A percentile compares a stretch with the other conserved stretches of the same genome.
Conservation (phyloP, 2,888 invertebrate genomes). For the Icerya purchasi region DNA sequence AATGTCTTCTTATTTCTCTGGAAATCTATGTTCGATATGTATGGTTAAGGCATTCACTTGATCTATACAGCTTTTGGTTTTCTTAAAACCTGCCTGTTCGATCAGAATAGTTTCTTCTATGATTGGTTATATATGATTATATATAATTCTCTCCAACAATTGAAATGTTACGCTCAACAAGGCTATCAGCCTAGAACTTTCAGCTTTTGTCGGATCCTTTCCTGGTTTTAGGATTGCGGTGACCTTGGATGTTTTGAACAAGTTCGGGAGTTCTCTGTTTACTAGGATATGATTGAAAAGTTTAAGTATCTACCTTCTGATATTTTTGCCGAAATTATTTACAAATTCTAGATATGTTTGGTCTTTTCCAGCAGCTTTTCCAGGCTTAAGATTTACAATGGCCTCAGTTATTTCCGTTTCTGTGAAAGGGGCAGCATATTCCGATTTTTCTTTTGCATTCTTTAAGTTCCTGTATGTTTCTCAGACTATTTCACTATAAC, state of each 20-base stretch:
- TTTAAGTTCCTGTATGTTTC: not conserved
- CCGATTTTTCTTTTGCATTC: not conserved
- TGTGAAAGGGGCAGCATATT: not conserved
- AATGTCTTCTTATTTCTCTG: not conserved
- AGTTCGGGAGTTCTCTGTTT: no score
- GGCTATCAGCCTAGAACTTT: not conserved
- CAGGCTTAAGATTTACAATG: no score
- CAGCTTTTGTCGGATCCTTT: not conserved
- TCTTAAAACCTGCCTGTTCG: not conserved
- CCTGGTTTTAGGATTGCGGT: not conserved
- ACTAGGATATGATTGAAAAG: no score
- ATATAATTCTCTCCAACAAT: not conserved
- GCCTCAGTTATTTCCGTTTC: not conserved
- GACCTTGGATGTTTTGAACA: not conserved
- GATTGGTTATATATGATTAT: not conserved
- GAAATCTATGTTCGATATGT: not conserved
- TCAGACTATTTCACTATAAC: not conserved
- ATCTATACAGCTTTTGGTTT: not conserved
- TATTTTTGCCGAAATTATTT: not conserved
- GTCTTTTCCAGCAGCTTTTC: no score
- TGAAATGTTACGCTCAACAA: not conserved
- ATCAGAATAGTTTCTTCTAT: not conserved
- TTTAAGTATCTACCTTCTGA: not conserved
- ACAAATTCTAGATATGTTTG: not conserved
- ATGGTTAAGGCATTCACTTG: not conserved